Evolutionary conservation across 1,140 invertebrate genomes (phyloP).

Genomic region (Semibalanus balanoides): DNA sequence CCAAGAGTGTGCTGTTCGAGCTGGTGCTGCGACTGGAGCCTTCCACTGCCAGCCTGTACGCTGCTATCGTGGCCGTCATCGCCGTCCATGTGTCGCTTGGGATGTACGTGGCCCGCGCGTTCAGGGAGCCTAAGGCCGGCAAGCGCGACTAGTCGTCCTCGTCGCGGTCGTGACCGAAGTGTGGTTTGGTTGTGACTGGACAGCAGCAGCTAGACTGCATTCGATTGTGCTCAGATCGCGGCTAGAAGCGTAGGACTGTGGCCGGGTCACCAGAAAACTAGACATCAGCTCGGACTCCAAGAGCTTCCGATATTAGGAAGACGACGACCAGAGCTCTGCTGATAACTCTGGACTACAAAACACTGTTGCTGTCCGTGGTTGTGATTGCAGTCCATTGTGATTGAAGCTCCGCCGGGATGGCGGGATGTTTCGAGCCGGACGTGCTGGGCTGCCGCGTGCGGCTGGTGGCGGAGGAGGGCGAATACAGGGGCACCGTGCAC

Average conservation of each 20-base stretch:
- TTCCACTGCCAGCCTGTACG: neutral
- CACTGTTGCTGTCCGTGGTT: too few relatives aligned
- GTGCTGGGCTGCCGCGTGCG: neutral
- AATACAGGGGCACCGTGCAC: neutral
- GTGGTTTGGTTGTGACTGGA: too few relatives aligned
- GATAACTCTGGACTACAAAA: too few relatives aligned
- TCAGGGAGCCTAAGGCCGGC: neutral
- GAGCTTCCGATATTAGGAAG: too few relatives aligned
- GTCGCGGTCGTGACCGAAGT: too few relatives aligned
- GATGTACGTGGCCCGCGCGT: neutral
- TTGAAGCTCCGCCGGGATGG: neutral
- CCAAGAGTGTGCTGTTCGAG: neutral
- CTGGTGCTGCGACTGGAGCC: neutral
- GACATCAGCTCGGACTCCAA: too few relatives aligned
- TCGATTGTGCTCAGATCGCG: too few relatives aligned
- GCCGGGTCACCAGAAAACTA: too few relatives aligned
- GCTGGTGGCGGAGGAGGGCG: neutral
- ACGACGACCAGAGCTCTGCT: too few relatives aligned
- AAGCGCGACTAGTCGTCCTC: neutral
- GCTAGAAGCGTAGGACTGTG: too few relatives aligned
- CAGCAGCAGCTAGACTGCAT: too few relatives aligned
- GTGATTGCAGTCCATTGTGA: too few relatives aligned
- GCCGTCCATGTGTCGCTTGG: neutral
- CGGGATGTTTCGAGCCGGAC: neutral
- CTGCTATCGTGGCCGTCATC: neutral